Conservation (phyloP, 2,888 invertebrate genomes). For the Phrixothrix hirtus region DNA sequence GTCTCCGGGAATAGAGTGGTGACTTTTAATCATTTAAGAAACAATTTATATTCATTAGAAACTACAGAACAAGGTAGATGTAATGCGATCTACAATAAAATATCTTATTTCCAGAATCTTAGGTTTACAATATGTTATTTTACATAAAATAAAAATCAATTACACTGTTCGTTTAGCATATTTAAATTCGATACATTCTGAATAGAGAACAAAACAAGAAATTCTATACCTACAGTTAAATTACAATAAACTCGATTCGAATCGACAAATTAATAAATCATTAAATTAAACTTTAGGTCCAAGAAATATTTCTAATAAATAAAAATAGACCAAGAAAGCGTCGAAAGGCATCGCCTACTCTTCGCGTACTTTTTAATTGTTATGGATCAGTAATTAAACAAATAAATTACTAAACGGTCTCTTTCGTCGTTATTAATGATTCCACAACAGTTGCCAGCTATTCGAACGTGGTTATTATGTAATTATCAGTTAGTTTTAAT, state of each 20-base stretch:
- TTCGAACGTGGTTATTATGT: slow-evolving; percentile 58
- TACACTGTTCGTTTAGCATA: slow-evolving; percentile 27
- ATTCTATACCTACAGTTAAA: slow-evolving; percentile 22
- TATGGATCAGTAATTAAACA: slow-evolving; percentile 59
- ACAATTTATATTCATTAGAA: slow-evolving; percentile 23
- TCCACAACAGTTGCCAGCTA: slow-evolving; percentile 54
- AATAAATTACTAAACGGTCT: slow-evolving; percentile 58
- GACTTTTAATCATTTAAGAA: background rate
- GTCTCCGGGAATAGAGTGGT: too few species aligned
- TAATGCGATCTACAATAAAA: slow-evolving; percentile 35
- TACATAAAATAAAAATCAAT: slow-evolving; percentile 38
- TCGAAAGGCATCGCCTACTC: slow-evolving; percentile 42
- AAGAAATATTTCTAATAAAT: slow-evolving; percentile 29
- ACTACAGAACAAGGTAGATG: slow-evolving; percentile 30
- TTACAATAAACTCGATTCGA: slow-evolving; percentile 23
- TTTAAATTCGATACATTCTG: slow-evolving; percentile 17
- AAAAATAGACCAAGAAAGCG: slow-evolving; percentile 33
- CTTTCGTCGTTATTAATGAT: slow-evolving; percentile 56
- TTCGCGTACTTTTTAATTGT: slow-evolving; percentile 51
- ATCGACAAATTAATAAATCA: slow-evolving; percentile 33
- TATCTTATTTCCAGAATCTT: slow-evolving; percentile 7
- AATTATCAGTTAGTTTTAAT: slow-evolving; percentile 61
- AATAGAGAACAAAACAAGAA: slow-evolving; percentile 17
- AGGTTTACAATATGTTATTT: slow-evolving; percentile 32
- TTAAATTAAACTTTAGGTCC: slow-evolving; percentile 19